A percentile compares a stretch with the other conserved stretches of the same genome.
phyloP scores from a whole-genome alignment of 2,888 invertebrate species.

The Lymantria monacha region DNA sequence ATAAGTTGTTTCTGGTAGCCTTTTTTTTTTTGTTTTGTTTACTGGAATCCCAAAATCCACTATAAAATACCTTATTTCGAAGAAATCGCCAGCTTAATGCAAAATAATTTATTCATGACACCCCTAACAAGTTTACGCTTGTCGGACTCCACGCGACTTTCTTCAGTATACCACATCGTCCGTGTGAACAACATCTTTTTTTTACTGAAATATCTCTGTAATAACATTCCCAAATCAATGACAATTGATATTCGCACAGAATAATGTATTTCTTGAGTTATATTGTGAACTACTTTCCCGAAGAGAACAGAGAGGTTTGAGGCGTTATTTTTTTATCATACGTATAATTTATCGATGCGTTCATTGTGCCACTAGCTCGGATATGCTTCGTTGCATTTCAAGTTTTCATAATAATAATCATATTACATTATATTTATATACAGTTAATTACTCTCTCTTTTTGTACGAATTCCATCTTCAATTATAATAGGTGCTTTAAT shows the following conservation, averaged over 20 bases:
- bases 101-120: constrained; percentile 12
- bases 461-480: no score
- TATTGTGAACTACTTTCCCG: constrained; percentile 62
- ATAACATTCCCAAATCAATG: constrained; percentile 6
- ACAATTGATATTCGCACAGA: constrained; percentile 26
- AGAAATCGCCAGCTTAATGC: no score
- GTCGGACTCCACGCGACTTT: constrained; percentile 25
- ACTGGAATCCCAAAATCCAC: no score
- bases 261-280: constrained; percentile 61
- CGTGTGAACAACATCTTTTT: constrained; percentile 41
- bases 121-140: constrained; percentile 27
- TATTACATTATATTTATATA: constrained; percentile 3
- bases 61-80: no score
- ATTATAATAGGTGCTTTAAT: no score
- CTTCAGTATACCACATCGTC: constrained; percentile 40
- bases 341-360: constrained; percentile 21
- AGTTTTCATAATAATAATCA: constrained; percentile 4
- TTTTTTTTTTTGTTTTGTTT: no score
- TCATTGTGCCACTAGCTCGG: constrained; percentile 21
- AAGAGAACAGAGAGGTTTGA: constrained; percentile 43
- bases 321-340: constrained; percentile 28
- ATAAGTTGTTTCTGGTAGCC: no score
- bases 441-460: no score
- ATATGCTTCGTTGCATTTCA: constrained; percentile 16
- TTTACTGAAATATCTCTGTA: constrained; percentile 17